These are phyloP conservation scores for Sciurus niger DNA, from an alignment of 2,113 vertebrate species.

Conservation along the genomic window DNA sequence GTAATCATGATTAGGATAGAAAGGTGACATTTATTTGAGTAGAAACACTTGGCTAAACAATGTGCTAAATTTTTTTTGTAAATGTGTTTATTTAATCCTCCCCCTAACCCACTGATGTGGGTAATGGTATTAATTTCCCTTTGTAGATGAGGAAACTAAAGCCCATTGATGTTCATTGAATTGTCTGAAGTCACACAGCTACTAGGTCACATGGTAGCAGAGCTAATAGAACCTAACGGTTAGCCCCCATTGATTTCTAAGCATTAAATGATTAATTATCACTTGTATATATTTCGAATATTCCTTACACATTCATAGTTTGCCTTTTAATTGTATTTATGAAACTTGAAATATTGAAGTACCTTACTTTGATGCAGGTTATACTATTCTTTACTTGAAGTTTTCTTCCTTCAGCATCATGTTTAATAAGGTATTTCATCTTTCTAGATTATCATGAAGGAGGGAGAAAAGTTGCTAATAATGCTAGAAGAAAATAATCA, in stretches of 20 bases:
- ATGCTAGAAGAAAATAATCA: slow-evolving; percentile 42
- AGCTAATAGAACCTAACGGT: neutral
- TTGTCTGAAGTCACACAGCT: neutral
- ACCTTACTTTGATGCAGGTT: slow-evolving; percentile 22
- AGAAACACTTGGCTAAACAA: neutral
- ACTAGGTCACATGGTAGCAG: neutral
- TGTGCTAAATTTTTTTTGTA: slow-evolving; percentile 36
- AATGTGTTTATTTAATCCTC: slow-evolving; percentile 16
- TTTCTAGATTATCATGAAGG: neutral
- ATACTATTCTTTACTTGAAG: neutral
- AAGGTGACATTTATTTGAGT: slow-evolving; percentile 42
- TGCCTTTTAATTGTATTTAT: slow-evolving; percentile 24
- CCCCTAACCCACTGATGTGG: neutral
- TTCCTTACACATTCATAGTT: neutral
- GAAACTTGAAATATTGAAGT: slow-evolving; percentile 19
- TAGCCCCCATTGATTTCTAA: neutral
- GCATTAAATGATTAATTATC: neutral
- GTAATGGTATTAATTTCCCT: slow-evolving; percentile 22
- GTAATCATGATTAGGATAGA: neutral
- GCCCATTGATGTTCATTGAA: slow-evolving; percentile 34
- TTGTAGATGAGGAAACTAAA: slow-evolving; percentile 37
- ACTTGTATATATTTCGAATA: neutral
- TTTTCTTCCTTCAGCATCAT: neutral
- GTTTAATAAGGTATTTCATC: neutral
- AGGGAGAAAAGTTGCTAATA: neutral